Base-by-base conservation (phyloP, 2,113 vertebrate species). In the Nycticryphes semicollaris region DNA sequence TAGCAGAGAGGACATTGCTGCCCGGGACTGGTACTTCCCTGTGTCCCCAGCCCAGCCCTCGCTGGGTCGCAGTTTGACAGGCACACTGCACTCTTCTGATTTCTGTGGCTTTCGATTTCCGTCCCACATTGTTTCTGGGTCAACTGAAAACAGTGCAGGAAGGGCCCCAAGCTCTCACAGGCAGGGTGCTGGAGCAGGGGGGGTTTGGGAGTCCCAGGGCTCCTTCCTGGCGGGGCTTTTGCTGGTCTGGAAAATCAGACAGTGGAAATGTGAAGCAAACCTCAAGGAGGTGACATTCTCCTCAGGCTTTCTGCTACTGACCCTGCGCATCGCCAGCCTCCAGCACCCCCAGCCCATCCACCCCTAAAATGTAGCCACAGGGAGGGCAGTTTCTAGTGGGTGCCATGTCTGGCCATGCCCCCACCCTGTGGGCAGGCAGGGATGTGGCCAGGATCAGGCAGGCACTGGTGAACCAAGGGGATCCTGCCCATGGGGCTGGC, bases 401-500 rank as follows among this genome's bases (percentile, higher is more conserved):
- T 48, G 33, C 45, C 4, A 2, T 18, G 31, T 33, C 15, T 10
- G 3, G 25, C 75, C 15, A 19, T 33, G 74, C 3, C 17, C 45
- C 54, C 22, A 45, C 7, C 54, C 50, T 30, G 18, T 1, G 1
- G 20, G 23, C 35, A 75, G 43, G 4, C 18, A 63, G 41, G 13
- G 51, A 62, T 0, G 1, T 12, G 15, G 22, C 2, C 25, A 48
- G 21, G n/a, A 12, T 39, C 35, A 39, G 22, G 37, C 31, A 20
- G 13, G 28, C 27, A 37, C 48, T 21, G 16, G 17, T 33, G 9
- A 81, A 25, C 35, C 20, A 39, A 53, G 9, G 8, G 18, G 18
- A 9, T 28, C 11, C 48, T 0, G 0, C 17, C 28, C 16, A 2
- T 0, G 6, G 30, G 47, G 25, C 16, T 57, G 35, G 27, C 50